Conservation (phyloP, 2,797 vertebrate species). For the Amazona ochrocephala region DNA sequence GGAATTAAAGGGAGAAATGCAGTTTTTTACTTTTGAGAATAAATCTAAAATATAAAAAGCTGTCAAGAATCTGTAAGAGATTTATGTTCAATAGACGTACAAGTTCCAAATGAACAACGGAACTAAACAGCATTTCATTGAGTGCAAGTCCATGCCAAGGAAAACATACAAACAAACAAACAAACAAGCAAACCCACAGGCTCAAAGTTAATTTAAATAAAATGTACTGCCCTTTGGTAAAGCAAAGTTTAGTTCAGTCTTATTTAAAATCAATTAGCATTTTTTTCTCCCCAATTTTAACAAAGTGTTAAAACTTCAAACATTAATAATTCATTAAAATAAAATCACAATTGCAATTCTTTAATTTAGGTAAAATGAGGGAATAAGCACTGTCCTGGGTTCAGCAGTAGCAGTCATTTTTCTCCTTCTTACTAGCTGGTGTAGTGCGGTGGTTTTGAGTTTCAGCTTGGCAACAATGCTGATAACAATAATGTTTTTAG, state of each 20-base stretch:
- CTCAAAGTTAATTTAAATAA: neutral
- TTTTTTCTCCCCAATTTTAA: neutral
- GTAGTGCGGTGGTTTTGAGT: too few relatives aligned
- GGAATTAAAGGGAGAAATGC: neutral
- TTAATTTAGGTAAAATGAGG: neutral
- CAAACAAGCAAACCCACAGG: too few relatives aligned
- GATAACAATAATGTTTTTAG: too few relatives aligned
- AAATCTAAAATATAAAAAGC: neutral
- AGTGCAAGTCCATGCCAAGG: neutral
- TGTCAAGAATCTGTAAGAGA: neutral
- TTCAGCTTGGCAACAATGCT: too few relatives aligned
- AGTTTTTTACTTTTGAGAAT: neutral
- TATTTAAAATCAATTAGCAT: neutral
- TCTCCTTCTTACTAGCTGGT: too few relatives aligned
- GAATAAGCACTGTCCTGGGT: neutral
- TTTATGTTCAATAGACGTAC: neutral
- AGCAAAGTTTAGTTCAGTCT: neutral
- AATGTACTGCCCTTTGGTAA: neutral
- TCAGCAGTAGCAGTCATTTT: too few relatives aligned
- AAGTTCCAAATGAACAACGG: neutral
- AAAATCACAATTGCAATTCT: neutral
- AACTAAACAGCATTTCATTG: neutral
- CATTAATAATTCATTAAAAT: neutral
- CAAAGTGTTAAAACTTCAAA: neutral
- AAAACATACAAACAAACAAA: neutral